These are phyloP conservation scores for Antedon mediterranea DNA, from an alignment of 53 echinoderm and acorn worm genomes.

Conservation along the genomic window DNA sequence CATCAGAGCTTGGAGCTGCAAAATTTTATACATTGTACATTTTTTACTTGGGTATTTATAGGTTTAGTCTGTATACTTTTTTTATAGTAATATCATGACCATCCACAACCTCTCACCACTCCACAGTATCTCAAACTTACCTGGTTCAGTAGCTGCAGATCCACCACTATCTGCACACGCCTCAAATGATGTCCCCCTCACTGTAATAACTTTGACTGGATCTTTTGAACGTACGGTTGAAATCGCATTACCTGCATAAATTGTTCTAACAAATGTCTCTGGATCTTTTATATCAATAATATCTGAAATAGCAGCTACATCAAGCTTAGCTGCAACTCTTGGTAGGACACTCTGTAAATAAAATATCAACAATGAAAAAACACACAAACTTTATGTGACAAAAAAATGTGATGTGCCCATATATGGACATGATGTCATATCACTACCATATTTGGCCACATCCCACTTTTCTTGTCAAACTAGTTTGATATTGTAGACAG, in stretches of 20 bases:
- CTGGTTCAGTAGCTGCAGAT: conserved; percentile 55
- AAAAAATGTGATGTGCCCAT: too few species aligned
- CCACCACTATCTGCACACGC: conserved; percentile 38
- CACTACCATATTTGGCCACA: too few species aligned
- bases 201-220: conserved; percentile 74
- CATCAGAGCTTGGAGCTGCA: conserved; percentile 58
- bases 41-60: conserved; percentile 40
- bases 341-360: conserved; percentile 50
- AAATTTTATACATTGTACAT: conserved; percentile 40
- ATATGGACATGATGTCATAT: too few species aligned
- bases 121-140: conserved; percentile 19
- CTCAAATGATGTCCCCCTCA: conserved; percentile 73
- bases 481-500: too few species aligned
- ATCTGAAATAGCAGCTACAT: conserved; percentile 90
- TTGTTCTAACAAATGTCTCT: conserved; percentile 97
- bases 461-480: too few species aligned
- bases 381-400: too few species aligned
- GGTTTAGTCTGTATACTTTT: conserved; percentile 16
- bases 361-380: background rate
- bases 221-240: conserved; percentile 68
- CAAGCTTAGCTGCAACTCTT: conserved; percentile 83
- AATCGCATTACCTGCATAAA: conserved; percentile 91
- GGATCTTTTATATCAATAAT: conserved; percentile 68
- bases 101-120: background rate
- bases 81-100: too few species aligned